Evolutionary conservation across 2,113 vertebrate genomes (phyloP), one percentile per base, ranked within the genome.

Genomic region (Phyllopteryx taeniolatus): DNA sequence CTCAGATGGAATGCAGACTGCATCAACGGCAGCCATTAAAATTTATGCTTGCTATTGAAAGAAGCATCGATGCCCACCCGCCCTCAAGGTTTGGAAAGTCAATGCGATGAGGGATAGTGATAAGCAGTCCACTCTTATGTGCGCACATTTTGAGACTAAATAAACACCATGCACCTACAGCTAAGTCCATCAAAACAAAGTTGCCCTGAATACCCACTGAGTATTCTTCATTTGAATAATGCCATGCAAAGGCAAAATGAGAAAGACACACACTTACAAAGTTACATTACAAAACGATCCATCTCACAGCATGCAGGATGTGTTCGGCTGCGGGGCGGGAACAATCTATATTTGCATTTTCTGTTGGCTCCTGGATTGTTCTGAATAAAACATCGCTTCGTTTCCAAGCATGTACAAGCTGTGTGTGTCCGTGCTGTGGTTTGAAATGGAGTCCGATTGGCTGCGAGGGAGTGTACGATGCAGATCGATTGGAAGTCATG

Each of bases 301-400:
- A 82, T 81, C 76, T 83, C 61, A 5, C 67, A 27, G 61, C 64
- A 54, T 62, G 68, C 72, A 68, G 61, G 49, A 53, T 77, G 61
- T 65, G 11, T 35, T 61, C 17, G 64, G 62, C 59, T 39, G 42
- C 9, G 33, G 62, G 63, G n/a, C 13, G 43, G 42, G 7, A 63
- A 76, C 79, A 62, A 78, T 78, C 22, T 47, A 49, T 54, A 88
- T 86, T 83, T 78, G 74, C 74, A 82, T 86, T 84, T 89, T 59
- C 79, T 80, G 79, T 79, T 75, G 74, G 65, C 73, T 67, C 49
- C 69, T 67, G 77, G 74, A 75, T 85, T 76, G 70, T 78, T 82
- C 71, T 87, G 86, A 90, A 89, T 85, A 86, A 90, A 84, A 89
- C 85, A 88, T 85, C 20, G 22, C 68, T 67, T 56, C 13, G 71